phyloP scores from a whole-genome alignment of 1,140 invertebrate genomes.

The Cephus cinctus region DNA sequence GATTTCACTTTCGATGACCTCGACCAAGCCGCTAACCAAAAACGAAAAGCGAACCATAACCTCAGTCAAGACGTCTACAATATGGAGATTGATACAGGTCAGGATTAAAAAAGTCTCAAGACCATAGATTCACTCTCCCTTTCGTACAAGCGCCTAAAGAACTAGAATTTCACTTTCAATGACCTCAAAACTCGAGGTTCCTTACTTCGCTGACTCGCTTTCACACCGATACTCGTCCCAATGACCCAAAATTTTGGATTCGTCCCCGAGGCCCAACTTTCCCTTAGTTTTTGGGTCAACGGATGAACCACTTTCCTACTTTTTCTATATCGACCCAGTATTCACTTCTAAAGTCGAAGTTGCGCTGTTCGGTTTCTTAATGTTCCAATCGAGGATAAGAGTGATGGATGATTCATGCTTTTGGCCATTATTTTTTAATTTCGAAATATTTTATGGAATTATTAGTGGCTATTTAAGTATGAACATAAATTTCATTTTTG shows the following conservation, averaged over 20 bases:
- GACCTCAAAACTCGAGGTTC: constrained; percentile 10
- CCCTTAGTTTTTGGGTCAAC: constrained; percentile 9
- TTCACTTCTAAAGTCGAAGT: too few species aligned
- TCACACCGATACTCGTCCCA: constrained; percentile 15
- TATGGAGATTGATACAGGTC: constrained; percentile 13
- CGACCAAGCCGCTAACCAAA: constrained; percentile 5
- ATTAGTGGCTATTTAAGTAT: too few species aligned
- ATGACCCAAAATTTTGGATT: constrained; percentile 17
- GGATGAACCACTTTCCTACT: too few species aligned
- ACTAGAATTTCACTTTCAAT: constrained; percentile 21
- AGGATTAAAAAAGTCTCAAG: background rate
- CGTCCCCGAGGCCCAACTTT: constrained; percentile 20
- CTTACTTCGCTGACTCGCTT: too few species aligned
- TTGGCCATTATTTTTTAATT: too few species aligned
- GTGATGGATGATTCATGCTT: too few species aligned
- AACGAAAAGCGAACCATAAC: constrained; percentile 10
- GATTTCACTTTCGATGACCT: constrained; percentile 13
- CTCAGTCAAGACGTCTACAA: constrained; percentile 26
- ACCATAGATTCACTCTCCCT: constrained; percentile 18
- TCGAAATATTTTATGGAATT: too few species aligned
- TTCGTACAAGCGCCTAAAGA: constrained; percentile 16
- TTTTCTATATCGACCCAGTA: too few species aligned
- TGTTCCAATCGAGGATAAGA: too few species aligned
- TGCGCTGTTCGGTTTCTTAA: too few species aligned
- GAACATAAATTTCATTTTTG: too few species aligned